Evolutionary conservation across 2,888 invertebrate species (phyloP), one percentile per base, ranked within the genome.

Genomic region (Phrixothrix hirtus): DNA sequence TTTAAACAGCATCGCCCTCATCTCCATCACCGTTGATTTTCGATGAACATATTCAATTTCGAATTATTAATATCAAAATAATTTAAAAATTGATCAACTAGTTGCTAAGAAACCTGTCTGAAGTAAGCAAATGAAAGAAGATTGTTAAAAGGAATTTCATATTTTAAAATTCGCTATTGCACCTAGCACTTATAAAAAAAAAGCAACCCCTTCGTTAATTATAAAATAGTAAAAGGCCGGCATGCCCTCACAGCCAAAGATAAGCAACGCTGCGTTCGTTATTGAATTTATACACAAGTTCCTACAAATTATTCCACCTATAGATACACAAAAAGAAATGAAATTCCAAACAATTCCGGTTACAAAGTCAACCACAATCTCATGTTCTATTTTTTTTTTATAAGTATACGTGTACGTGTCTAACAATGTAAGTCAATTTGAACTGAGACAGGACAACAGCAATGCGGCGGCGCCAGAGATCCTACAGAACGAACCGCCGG

Each of bases 401-500:
- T n/a, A n/a, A n/a, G n/a, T n/a, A n/a, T n/a, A n/a, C n/a, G n/a
- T n/a, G 17, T 39, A 41, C 10, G 39, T 41, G 36, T 26, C 39
- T 42, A 52, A 52, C 52, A 52, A 52, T 52, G 52, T 46, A 44
- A 52, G 52, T 52, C 52, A 52, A 52, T 52, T 52, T 52, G 52
- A 52, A 36, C 31, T 38, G 42, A 47, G 54, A 54, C 54, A 54
- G 49, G 43, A 53, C 48, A 37, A 51, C 51, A 38, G 41, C 39
- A 55, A 47, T 41, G 55, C 59, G 58, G 63, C 68, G 71, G 71
- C 71, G 71, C 71, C 71, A 70, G 62, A 50, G 63, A 62, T 71
- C 69, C 66, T 68, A 63, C 62, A 65, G 61, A 60, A 59, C 64
- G 59, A 61, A 62, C 66, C 63, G 65, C 59, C 65, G 56, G 68